phyloP scores from a whole-genome alignment of 2,113 vertebrate species.

The Podarcis raffonei region DNA sequence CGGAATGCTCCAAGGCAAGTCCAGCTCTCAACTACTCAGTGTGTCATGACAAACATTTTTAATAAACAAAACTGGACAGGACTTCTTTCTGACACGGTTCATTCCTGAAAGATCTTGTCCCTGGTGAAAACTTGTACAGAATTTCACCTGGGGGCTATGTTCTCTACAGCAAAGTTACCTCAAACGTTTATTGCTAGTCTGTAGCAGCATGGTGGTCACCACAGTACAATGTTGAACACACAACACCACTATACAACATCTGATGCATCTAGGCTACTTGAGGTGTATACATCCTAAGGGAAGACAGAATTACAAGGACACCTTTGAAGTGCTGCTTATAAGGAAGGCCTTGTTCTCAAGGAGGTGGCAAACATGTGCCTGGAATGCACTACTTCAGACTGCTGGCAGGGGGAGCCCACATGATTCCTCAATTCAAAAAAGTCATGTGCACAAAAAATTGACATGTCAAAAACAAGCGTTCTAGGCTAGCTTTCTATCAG shows the following conservation, averaged over 20 bases:
- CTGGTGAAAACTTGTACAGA: neutral
- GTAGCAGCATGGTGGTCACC: neutral
- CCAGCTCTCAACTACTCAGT: neutral
- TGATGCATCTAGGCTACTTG: neutral
- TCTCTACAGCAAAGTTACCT: neutral
- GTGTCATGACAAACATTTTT: neutral
- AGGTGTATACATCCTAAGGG: slow-evolving; percentile 15
- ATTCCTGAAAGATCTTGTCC: neutral
- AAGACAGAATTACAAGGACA: slow-evolving; percentile 44
- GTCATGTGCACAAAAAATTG: no score
- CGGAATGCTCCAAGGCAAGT: no score
- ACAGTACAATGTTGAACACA: neutral
- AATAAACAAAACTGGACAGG: neutral
- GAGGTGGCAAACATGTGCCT: neutral
- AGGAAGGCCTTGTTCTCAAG: neutral
- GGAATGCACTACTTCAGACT: neutral
- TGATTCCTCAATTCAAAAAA: neutral
- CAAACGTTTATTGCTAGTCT: neutral
- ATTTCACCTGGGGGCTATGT: neutral
- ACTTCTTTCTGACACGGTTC: slow-evolving; percentile 12
- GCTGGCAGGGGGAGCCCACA: neutral
- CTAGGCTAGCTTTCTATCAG: neutral
- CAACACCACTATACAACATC: neutral
- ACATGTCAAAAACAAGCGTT: neutral
- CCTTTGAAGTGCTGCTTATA: neutral